phyloP scores from a whole-genome alignment of 2,888 invertebrate species.

The Calameuta filiformis region DNA sequence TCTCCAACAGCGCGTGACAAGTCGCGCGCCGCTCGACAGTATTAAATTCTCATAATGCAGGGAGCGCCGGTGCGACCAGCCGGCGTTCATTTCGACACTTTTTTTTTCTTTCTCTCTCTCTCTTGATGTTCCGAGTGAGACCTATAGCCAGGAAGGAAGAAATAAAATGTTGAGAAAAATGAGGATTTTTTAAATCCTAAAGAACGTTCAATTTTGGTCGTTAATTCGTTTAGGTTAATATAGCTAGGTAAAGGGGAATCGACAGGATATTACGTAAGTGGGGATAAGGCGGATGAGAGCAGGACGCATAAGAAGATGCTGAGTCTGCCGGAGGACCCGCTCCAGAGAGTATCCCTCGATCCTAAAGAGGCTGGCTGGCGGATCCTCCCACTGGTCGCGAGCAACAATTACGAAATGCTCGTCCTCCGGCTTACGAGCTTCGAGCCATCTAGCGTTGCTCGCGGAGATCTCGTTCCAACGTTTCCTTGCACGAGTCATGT shows the following conservation, averaged over 20 bases:
- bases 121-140: too few species aligned
- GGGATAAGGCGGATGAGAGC: too few species aligned
- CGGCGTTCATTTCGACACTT: too few species aligned
- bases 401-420: background rate
- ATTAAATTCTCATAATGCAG: background rate
- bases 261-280: too few species aligned
- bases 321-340: background rate
- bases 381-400: background rate
- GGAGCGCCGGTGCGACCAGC: too few species aligned
- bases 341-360: background rate
- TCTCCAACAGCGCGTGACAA: background rate
- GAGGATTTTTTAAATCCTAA: too few species aligned
- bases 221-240: too few species aligned
- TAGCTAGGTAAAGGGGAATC: too few species aligned
- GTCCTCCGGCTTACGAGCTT: background rate
- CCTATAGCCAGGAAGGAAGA: too few species aligned
- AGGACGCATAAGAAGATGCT: background rate
- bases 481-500: slow-evolving; percentile 8
- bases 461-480: background rate
- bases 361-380: background rate
- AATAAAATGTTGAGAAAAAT: too few species aligned
- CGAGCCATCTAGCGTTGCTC: background rate
- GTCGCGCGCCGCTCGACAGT: background rate
- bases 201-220: too few species aligned
- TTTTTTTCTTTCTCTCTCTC: too few species aligned